Percentiles rank a stretch among this genome's conserved stretches.
phyloP scores from a whole-genome alignment of 2,113 vertebrate genomes.

The Datnioides undecimradiatus region DNA sequence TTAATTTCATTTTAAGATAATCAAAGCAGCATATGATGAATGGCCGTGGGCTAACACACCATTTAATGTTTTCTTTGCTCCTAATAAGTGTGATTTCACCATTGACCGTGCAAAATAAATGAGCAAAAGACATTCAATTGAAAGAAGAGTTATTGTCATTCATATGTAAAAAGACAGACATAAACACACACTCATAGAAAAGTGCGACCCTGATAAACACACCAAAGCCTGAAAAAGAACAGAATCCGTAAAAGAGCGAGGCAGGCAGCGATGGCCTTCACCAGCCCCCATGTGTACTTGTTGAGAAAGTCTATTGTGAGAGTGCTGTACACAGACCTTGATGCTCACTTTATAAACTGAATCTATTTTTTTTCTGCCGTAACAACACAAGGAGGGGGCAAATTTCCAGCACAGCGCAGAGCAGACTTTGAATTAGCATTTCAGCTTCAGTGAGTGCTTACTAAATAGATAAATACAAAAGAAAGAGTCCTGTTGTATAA shows the following conservation, averaged over 20 bases:
- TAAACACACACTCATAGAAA: conserved; percentile 15
- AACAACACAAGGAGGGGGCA: not conserved
- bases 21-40: not conserved
- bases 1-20: not conserved
- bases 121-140: conserved; percentile 30
- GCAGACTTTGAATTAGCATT: not conserved
- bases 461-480: conserved; percentile 6
- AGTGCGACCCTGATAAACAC: conserved; percentile 46
- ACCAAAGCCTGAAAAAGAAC: conserved; percentile 57
- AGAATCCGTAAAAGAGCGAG: conserved; percentile 30
- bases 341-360: conserved; percentile 55
- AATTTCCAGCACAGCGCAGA: not conserved
- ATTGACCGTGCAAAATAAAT: conserved; percentile 30
- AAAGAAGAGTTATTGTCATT: conserved; percentile 33
- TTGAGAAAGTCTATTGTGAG: conserved; percentile 51
- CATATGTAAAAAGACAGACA: conserved; percentile 43
- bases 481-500: not conserved
- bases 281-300: conserved; percentile 21
- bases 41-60: not conserved
- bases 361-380: conserved; percentile 1
- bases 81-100: not conserved
- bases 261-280: conserved; percentile 56
- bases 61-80: conserved; percentile 15
- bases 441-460: not conserved
- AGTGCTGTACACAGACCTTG: conserved; percentile 28